Conservation (phyloP, 2,888 invertebrate genomes). For the Mythimna albipuncta region DNA sequence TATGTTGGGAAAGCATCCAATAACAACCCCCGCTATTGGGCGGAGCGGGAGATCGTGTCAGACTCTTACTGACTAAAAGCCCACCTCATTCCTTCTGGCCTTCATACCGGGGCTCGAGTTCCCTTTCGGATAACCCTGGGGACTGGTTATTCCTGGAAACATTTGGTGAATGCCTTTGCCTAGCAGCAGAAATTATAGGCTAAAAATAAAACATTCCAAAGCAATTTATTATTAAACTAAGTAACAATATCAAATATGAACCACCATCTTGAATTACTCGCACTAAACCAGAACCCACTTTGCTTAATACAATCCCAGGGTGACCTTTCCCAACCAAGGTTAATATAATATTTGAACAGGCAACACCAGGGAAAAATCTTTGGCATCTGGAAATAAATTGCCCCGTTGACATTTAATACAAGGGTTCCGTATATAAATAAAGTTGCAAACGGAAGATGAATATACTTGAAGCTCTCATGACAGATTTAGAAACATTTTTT, state of each 20-base stretch:
- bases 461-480: constrained; percentile 71
- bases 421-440: constrained; percentile 64
- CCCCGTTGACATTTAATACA: constrained; percentile 56
- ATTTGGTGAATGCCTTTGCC: too few species aligned
- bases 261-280: not conserved
- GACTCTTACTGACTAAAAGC: too few species aligned
- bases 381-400: constrained; percentile 53
- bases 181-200: too few species aligned
- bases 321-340: constrained; percentile 28
- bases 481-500: constrained; percentile 83
- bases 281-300: not conserved
- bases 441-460: constrained; percentile 72
- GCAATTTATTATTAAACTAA: not conserved
- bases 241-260: not conserved
- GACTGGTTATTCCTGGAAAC: too few species aligned
- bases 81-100: too few species aligned
- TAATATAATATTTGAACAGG: constrained; percentile 47
- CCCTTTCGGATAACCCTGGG: too few species aligned
- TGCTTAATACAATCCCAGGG: not conserved
- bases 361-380: constrained; percentile 41
- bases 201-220: not conserved
- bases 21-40: too few species aligned
- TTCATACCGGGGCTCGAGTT: too few species aligned
- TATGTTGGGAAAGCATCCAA: too few species aligned
- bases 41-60: too few species aligned